phyloP scores from a whole-genome alignment of 2,888 invertebrate genomes.

The Tolmerus cingulatus region DNA sequence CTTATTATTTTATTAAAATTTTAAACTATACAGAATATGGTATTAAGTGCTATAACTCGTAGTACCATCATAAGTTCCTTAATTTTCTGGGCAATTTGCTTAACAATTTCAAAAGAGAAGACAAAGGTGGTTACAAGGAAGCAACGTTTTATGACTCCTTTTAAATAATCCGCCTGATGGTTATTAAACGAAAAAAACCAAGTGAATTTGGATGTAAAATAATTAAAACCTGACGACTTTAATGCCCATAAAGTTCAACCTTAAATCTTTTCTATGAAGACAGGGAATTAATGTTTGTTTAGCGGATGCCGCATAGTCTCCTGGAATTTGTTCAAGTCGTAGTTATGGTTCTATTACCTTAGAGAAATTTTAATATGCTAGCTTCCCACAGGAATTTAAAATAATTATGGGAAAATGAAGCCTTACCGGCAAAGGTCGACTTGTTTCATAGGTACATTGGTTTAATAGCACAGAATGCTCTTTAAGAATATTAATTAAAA shows the following conservation, averaged over 20 bases:
- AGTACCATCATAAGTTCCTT: neutral
- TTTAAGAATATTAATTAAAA: neutral
- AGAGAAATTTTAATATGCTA: neutral
- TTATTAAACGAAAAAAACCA: neutral
- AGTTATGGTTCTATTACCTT: neutral
- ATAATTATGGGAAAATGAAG: neutral
- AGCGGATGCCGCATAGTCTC: neutral
- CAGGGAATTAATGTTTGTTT: neutral
- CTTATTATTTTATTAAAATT: neutral
- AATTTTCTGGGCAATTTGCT: neutral
- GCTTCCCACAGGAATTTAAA: neutral
- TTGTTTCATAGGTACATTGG: neutral
- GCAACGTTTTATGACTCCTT: neutral
- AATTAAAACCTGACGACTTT: neutral
- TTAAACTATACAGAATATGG: neutral
- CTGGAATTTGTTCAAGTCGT: neutral
- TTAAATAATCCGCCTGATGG: neutral
- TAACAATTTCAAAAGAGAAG: neutral
- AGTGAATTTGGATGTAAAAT: neutral
- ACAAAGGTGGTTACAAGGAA: neutral
- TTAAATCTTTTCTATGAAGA: neutral
- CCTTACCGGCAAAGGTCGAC: neutral
- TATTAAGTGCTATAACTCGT: neutral
- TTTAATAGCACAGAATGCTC: neutral
- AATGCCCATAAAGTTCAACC: neutral